Evolutionary conservation across 2,797 vertebrate genomes (phyloP), one percentile per base, ranked within the genome.

Genomic region (Gymnocypris eckloni): DNA sequence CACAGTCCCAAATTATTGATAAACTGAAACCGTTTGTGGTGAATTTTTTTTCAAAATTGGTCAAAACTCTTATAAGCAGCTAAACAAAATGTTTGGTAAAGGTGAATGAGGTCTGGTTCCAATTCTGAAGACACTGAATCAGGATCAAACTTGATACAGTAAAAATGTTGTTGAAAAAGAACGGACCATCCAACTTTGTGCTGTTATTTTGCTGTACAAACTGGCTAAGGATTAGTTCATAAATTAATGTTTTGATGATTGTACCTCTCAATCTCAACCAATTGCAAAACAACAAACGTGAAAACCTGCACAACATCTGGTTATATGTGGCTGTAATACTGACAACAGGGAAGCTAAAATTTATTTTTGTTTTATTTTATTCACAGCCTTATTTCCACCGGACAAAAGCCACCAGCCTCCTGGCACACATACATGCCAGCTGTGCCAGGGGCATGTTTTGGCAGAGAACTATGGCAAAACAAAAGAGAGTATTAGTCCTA

Each of bases 401-500:
- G 87, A 87, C 80, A 83, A 73, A 78, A 87, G 76, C 61, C 52
- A 20, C 7, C 48, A 61, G 84, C 85, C 52, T 88, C 69, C 86
- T 87, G 79, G 79, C 88, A 88, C 25, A 78, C 77, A 3, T 33
- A 15, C 45, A 70, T 64, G 78, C 56, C 83, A 86, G 71, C 87
- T 86, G 86, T 87, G 86, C 64, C 39, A 79, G 52, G 37, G 80
- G 69, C 66, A 73, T 69, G 80, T 83, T 83, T 85, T 77, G 85
- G 83, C 87, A 83, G 83, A 88, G 72, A 75, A 85, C 52, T 84
- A 80, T 86, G 20, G 54, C 84, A 89, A 73, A 89, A 82, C 81
- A 87, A 84, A 85, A 84, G 56, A 48, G 76, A 73, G 76, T 73
- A 90, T 88, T 87, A 86, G 84, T 87, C 72, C 88, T 86, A 66